phyloP scores from a whole-genome alignment of 2,888 invertebrate genomes.

The Himalopsyche japonica region DNA sequence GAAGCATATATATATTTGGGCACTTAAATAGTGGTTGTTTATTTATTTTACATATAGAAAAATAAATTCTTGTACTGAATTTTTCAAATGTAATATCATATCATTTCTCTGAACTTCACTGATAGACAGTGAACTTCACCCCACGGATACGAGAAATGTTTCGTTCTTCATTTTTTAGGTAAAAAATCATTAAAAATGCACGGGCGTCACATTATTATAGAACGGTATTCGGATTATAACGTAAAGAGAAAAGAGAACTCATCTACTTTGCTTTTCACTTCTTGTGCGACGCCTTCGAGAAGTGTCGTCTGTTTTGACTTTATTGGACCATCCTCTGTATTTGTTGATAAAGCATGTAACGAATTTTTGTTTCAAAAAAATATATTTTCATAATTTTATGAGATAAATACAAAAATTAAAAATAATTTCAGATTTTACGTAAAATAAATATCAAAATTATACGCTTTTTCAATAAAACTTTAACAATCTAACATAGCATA shows the following conservation, averaged over 20 bases:
- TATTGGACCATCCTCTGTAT: neutral
- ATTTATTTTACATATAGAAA: no score
- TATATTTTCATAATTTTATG: no score
- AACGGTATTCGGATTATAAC: neutral
- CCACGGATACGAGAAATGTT: constrained; percentile 8
- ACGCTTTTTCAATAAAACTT: no score
- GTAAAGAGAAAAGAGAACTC: neutral
- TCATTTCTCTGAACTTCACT: neutral
- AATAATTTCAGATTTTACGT: no score
- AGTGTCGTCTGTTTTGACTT: constrained; percentile 2
- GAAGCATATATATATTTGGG: no score
- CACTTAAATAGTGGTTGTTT: no score
- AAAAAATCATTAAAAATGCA: constrained; percentile 37
- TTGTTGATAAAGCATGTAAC: neutral
- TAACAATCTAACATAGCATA: no score
- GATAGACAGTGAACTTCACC: neutral
- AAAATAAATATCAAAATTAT: no score
- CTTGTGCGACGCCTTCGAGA: neutral
- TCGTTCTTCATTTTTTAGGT: constrained; percentile 20
- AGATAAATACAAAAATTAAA: no score
- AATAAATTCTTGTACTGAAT: neutral
- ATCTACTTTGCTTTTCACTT: neutral
- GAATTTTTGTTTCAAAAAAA: neutral
- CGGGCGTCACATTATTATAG: constrained; percentile 21
- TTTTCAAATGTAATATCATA: neutral